Evolutionary conservation across 1,140 invertebrate genomes (phyloP), one percentile per base, ranked within the genome.

Genomic region (Rhagoletis zephyria): DNA sequence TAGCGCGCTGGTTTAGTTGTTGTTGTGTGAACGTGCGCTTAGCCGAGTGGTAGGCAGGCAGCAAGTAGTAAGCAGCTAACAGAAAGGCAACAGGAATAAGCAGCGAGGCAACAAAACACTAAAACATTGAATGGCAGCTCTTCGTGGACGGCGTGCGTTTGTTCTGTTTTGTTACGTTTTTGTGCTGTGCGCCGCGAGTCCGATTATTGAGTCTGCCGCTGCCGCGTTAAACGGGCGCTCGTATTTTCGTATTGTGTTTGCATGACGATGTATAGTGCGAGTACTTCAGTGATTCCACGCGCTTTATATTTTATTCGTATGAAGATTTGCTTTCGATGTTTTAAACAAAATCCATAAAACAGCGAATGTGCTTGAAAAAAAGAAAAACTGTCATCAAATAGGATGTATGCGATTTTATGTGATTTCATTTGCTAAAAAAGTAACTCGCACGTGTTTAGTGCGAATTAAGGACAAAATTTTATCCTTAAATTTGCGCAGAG

Each of bases 21-120:
- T 91, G 90, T 91, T 92, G 91, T 92, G 91, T 90, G 90, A 91
- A 92, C 91, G 91, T 91, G 88, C 87, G 60, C 48, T 61, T 81
- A 64, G 63, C 59, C 45, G 74, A 85, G 81, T 67, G 74, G 48
- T 65, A 63, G 74, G 81, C 65, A 87, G 61, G 63, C 87, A 81
- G 74, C 16, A 81, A 56, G 48, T 56, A 81, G 74, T 81, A 81
- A 74, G 48, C 74, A 56, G 74, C 48, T 48, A 81, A 48, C 74
- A 48, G 48, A 51, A 56, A 81, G 74, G 48, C 74, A 81, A 56
- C 74, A 59, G 74, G 74, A 81, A 81, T 81, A 81, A 81, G n/a
- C 74, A 56, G 16, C 74, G 74, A 81, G 56, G 74, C 45, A 56
- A 7, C 14, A 48, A 59, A 81, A 81, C 74, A n/a, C 42, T 81